Evolutionary conservation across 2,797 vertebrate species (phyloP).

Genomic region (Micromesistius poutassou): DNA sequence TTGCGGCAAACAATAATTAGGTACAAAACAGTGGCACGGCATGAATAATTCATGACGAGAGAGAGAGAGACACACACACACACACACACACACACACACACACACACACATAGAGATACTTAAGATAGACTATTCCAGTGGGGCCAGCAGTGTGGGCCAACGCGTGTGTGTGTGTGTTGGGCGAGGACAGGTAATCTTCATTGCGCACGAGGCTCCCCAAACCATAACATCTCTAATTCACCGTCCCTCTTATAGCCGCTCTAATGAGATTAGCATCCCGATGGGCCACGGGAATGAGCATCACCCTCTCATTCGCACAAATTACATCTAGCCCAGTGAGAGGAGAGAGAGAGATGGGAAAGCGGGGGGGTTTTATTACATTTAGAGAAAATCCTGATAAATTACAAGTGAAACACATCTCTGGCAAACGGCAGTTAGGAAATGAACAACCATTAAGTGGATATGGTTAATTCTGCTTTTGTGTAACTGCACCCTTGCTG

Average conservation of each 20-base stretch:
- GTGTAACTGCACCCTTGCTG: conserved; percentile 49
- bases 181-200: conserved; percentile 44
- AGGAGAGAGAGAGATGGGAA: conserved; percentile 15
- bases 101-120: conserved; percentile 18
- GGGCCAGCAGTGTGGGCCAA: conserved; percentile 22
- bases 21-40: conserved; percentile 53
- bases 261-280: conserved; percentile 57
- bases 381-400: conserved; percentile 46
- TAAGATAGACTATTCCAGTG: conserved; percentile 30
- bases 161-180: conserved; percentile 2
- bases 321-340: conserved; percentile 45
- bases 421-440: conserved; percentile 41
- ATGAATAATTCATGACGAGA: conserved; percentile 68
- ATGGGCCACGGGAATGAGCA: conserved; percentile 28
- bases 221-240: conserved; percentile 10
- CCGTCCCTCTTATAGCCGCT: conserved; percentile 6
- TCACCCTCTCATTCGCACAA: conserved; percentile 46
- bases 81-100: conserved; percentile 16
- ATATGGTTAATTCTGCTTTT: conserved; percentile 51
- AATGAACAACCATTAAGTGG: conserved; percentile 45
- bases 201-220: neutral
- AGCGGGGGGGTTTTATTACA: conserved; percentile 49
- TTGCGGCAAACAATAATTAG: conserved; percentile 66
- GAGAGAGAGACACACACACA: conserved; percentile 23
- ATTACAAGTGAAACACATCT: conserved; percentile 46